Evolutionary conservation across 2,888 invertebrate species (phyloP).

Genomic region (Phaedon cochleariae): DNA sequence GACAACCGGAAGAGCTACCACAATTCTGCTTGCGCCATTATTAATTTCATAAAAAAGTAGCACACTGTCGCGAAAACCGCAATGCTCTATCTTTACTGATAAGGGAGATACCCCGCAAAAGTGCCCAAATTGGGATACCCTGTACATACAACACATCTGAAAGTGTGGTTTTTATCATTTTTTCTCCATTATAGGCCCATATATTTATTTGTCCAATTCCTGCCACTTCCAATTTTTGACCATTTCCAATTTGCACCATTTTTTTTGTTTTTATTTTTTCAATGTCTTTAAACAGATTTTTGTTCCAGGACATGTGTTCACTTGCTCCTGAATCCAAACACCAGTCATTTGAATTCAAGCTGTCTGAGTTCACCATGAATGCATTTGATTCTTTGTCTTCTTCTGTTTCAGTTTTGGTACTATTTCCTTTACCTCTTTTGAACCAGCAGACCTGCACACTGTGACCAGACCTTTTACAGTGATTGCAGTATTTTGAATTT

Average conservation of each 20-base stretch:
- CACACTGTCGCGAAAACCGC: no score
- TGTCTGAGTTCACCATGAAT: slow-evolving; percentile 1
- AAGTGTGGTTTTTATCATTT: slow-evolving; percentile 36
- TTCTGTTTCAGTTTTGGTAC: not conserved
- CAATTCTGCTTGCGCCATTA: no score
- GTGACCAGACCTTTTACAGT: slow-evolving; percentile 1
- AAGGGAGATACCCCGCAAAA: no score
- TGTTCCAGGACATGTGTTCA: slow-evolving; percentile 29
- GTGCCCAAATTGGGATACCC: no score
- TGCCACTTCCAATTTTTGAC: slow-evolving; percentile 26
- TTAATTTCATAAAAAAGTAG: no score
- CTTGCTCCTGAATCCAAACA: slow-evolving; percentile 29
- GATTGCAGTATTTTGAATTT: not conserved
- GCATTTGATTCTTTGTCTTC: slow-evolving; percentile 4
- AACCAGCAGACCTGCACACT: slow-evolving; percentile 15
- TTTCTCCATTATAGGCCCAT: slow-evolving; percentile 42
- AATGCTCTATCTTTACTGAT: no score
- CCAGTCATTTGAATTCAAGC: slow-evolving; percentile 17
- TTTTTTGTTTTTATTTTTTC: slow-evolving; percentile 7
- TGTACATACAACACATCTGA: slow-evolving; percentile 35
- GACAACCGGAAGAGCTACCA: no score
- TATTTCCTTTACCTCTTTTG: slow-evolving; percentile 14
- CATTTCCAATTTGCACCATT: slow-evolving; percentile 42
- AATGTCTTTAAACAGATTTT: slow-evolving; percentile 6
- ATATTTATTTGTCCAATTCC: slow-evolving; percentile 36